Evolutionary conservation across 2,888 invertebrate species (phyloP).

Genomic region (Hirtodrosophila alboralis): DNA sequence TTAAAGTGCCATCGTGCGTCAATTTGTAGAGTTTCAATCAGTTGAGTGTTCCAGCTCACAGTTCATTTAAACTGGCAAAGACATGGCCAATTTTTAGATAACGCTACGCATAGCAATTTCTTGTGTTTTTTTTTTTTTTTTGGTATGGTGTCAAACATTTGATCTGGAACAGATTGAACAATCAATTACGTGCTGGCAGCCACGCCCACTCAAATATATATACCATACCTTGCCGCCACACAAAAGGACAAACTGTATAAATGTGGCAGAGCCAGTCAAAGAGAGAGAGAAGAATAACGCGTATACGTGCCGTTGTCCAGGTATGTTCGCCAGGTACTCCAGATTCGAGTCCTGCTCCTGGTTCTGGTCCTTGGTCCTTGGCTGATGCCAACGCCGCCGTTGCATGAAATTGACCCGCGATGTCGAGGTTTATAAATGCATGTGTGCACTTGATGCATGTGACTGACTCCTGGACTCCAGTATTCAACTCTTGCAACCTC

Average conservation of each 20-base stretch:
- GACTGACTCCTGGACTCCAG: constrained; percentile 47
- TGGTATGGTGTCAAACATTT: constrained; percentile 60
- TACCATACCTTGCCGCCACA: constrained; percentile 13
- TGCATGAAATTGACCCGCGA: constrained; percentile 78
- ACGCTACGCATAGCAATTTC: constrained; percentile 59
- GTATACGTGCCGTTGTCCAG: constrained; percentile 75
- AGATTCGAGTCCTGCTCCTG: no score
- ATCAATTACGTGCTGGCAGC: constrained; percentile 76
- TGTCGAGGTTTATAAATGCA: constrained; percentile 76
- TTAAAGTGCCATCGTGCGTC: constrained; percentile 50
- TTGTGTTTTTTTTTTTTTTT: no score
- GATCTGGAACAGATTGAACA: constrained; percentile 80
- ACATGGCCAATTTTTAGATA: constrained; percentile 56
- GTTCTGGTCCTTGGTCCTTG: no score
- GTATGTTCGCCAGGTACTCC: constrained; percentile 26
- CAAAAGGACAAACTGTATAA: constrained; percentile 55
- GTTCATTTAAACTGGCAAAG: constrained; percentile 61
- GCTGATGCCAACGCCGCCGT: constrained; percentile 54
- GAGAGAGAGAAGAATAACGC: constrained; percentile 61
- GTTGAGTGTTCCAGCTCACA: constrained; percentile 60
- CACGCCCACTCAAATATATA: constrained; percentile 53
- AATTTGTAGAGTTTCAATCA: constrained; percentile 57
- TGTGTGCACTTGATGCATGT: constrained; percentile 67
- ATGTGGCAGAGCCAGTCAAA: constrained; percentile 13
- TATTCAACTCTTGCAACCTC: constrained; percentile 3